Conservation (phyloP, 2,888 invertebrate genomes). For the Pristionchus mayeri region DNA sequence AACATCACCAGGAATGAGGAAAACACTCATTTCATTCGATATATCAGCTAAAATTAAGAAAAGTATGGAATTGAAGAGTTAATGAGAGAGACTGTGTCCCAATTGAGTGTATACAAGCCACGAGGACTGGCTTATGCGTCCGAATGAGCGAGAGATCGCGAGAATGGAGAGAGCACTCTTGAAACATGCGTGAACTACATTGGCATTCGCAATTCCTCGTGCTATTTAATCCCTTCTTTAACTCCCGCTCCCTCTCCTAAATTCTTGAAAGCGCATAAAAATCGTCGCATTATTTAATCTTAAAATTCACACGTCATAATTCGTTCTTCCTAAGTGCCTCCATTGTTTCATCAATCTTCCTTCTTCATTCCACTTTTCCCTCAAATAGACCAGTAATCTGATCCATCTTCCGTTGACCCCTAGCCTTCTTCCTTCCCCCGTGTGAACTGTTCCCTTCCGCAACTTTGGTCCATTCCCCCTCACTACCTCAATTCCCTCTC, state of each 20-base stretch:
- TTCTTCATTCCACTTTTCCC: background rate
- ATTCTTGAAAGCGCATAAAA: background rate
- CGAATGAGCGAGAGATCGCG: background rate
- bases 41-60: background rate
- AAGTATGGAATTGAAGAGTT: background rate
- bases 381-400: background rate
- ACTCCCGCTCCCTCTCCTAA: background rate
- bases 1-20: background rate
- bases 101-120: constrained; percentile 13
- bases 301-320: constrained; percentile 4
- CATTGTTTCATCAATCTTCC: constrained; percentile 35
- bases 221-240: background rate
- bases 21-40: background rate
- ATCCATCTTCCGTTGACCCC: constrained; percentile 7
- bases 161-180: background rate
- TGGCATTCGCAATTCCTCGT: constrained; percentile 24
- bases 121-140: background rate
- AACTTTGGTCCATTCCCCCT: background rate
- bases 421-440: background rate
- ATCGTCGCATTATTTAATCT: background rate
- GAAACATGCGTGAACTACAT: background rate
- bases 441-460: constrained; percentile 5
- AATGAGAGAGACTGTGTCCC: background rate
- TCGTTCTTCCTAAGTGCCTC: background rate
- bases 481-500: background rate